Percentiles rank a stretch among this genome's conserved stretches.
phyloP scores from a whole-genome alignment of 2,113 vertebrate genomes.

The Anoplopoma fimbria region DNA sequence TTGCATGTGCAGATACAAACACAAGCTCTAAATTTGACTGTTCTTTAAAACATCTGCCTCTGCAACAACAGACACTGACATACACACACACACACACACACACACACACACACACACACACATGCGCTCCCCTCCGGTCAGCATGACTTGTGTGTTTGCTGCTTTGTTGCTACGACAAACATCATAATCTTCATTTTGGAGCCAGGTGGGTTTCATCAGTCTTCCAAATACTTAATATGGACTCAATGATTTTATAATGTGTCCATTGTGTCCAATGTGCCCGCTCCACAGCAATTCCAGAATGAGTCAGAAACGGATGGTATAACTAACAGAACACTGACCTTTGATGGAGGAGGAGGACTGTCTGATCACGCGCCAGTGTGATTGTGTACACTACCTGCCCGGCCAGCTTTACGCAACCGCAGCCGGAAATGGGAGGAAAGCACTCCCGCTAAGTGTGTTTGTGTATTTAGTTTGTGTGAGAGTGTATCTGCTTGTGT shows the following conservation, averaged over 20 bases:
- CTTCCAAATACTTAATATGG: slow-evolving; percentile 44
- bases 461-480: slow-evolving; percentile 11
- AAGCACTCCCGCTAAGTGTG: slow-evolving; percentile 34
- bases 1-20: slow-evolving; percentile 37
- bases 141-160: slow-evolving; percentile 36
- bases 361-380: slow-evolving; percentile 55
- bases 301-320: slow-evolving; percentile 43
- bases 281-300: slow-evolving; percentile 6
- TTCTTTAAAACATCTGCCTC: slow-evolving; percentile 59
- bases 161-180: slow-evolving; percentile 59
- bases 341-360: slow-evolving; percentile 54
- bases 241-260: slow-evolving; percentile 44
- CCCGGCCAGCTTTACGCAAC: slow-evolving; percentile 19
- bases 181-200: slow-evolving; percentile 43
- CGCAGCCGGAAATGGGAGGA: slow-evolving; percentile 19
- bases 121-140: slow-evolving; percentile 2
- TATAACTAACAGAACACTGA: slow-evolving; percentile 52
- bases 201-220: slow-evolving; percentile 53
- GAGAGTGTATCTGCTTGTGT: not conserved
- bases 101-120: slow-evolving; percentile 2
- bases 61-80: slow-evolving; percentile 12
- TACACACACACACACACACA: slow-evolving; percentile 6
- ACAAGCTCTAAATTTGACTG: slow-evolving; percentile 12
- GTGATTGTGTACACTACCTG: slow-evolving; percentile 43
- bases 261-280: slow-evolving; percentile 40